Conservation (phyloP, 2,113 vertebrate genomes). For the Lepus americanus region DNA sequence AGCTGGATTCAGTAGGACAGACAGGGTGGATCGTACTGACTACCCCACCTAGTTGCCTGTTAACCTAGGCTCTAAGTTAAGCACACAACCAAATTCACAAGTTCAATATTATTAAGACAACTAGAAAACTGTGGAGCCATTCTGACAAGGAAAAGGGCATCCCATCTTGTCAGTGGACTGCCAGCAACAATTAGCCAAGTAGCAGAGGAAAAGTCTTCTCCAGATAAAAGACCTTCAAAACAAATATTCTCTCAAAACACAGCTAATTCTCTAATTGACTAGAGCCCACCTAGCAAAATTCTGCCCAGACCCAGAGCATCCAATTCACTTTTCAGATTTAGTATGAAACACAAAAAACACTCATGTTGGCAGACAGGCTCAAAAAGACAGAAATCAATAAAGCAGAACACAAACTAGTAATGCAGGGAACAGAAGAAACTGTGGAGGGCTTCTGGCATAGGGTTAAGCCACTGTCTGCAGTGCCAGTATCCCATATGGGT, state of each 20-base stretch:
- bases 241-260: background rate
- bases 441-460: no score
- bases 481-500: no score
- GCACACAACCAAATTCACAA: background rate
- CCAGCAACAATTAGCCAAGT: background rate
- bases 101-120: background rate
- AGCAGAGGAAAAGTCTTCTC: background rate
- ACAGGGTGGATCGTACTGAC: background rate
- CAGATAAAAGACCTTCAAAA: slow-evolving; percentile 19
- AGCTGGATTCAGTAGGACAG: background rate
- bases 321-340: background rate
- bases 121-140: background rate
- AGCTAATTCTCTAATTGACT: background rate
- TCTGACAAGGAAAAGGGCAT: background rate
- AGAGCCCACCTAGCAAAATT: background rate
- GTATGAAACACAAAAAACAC: background rate
- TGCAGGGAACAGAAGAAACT: background rate
- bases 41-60: background rate
- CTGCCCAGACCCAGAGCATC: background rate
- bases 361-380: background rate
- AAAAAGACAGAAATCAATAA: background rate
- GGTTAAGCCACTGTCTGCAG: no score
- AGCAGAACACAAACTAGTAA: background rate
- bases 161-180: background rate
- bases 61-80: background rate